Conservation (phyloP, 2,888 invertebrate genomes). For the Pyrrhosoma nymphula region DNA sequence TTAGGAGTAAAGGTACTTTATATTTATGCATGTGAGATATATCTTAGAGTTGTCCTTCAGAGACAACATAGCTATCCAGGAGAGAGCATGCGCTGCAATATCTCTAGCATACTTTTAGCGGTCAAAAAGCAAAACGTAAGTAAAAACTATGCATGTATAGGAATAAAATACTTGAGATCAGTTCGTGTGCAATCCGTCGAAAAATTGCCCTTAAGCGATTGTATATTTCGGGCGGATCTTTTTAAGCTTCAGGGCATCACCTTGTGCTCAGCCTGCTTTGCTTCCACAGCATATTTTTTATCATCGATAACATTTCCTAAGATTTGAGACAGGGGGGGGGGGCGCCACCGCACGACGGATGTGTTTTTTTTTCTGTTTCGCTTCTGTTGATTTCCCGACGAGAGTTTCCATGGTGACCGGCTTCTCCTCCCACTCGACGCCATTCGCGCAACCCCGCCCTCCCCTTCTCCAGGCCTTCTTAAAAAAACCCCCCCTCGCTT, state of each 20-base stretch:
- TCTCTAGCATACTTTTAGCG: no score
- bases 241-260: not conserved
- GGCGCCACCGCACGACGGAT: not conserved
- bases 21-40: no score
- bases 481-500: not conserved
- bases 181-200: no score
- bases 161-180: no score
- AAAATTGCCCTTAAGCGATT: no score
- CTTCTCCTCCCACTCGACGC: not conserved
- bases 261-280: not conserved
- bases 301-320: not conserved
- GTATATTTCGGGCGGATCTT: no score
- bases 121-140: no score
- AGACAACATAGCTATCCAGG: no score
- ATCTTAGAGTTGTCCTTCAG: no score
- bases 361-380: not conserved
- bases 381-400: not conserved
- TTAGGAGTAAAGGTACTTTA: no score
- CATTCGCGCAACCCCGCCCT: not conserved
- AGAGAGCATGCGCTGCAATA: no score
- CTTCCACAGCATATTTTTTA: not conserved
- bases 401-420: constrained; percentile 16
- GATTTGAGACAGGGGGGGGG: not conserved
- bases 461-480: not conserved
- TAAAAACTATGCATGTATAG: no score